Evolutionary conservation across 2,113 vertebrate genomes (phyloP).

Genomic region (mouse (Mus musculus)): GRCm39 chr17:81763501-81764000

Average conservation of each 20-base stretch:
- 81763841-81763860: background rate
- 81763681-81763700: background rate
- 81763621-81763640: background rate
- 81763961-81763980: background rate
- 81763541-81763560: background rate
- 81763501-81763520: background rate
- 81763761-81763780: background rate
- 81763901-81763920: background rate
- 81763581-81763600: background rate
- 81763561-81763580: background rate
- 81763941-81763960: background rate
- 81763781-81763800: background rate
- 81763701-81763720: background rate
- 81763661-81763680: background rate
- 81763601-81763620: background rate
- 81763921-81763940: background rate
- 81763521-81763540: background rate
- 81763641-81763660: background rate
- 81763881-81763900: background rate
- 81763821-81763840: background rate
- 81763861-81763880: background rate
- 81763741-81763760: background rate
- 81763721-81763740: background rate
- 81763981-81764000: background rate
- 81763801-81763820: conserved; percentile 20